Evolutionary conservation across 1,140 invertebrate species (phyloP).

Genomic region (Lepidurus couesii): DNA sequence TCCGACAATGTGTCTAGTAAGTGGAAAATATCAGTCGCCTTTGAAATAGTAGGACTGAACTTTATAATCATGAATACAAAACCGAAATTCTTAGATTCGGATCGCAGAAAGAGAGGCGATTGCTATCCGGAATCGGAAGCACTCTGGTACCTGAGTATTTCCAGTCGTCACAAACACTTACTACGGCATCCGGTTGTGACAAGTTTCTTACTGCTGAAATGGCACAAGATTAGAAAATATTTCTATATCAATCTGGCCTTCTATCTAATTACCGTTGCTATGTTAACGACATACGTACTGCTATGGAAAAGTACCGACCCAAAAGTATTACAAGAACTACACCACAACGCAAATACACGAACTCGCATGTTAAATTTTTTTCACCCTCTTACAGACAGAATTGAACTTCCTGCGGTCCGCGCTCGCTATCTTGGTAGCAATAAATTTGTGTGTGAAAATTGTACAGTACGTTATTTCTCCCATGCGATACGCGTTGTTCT

Average conservation of each 20-base stretch:
- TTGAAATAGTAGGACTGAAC: not conserved
- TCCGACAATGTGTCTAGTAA: not conserved
- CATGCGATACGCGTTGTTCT: constrained; percentile 55
- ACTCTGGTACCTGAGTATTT: constrained; percentile 59
- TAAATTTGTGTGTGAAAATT: constrained; percentile 55
- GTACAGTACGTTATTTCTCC: constrained; percentile 62
- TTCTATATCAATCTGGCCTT: constrained; percentile 65
- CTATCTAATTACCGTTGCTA: constrained; percentile 61
- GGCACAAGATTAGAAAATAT: constrained; percentile 64
- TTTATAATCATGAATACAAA: not conserved
- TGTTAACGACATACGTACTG: constrained; percentile 60
- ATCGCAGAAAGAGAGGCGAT: not conserved
- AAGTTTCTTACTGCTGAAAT: constrained; percentile 72
- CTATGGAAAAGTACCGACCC: constrained; percentile 37
- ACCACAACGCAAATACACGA: too few species aligned
- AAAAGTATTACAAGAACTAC: too few species aligned
- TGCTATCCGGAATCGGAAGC: constrained; percentile 53
- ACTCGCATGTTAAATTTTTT: too few species aligned
- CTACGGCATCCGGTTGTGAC: constrained; percentile 67
- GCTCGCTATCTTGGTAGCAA: constrained; percentile 51
- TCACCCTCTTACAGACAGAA: not conserved
- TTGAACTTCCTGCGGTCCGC: constrained; percentile 40
- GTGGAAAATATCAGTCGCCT: too few species aligned
- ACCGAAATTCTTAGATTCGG: not conserved
- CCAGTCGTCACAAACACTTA: constrained; percentile 56